Percentiles rank a stretch among this genome's conserved stretches.
These are phyloP conservation scores for Taurulus bubalis DNA, from an alignment of 2,113 vertebrate species.

Conservation along the genomic window DNA sequence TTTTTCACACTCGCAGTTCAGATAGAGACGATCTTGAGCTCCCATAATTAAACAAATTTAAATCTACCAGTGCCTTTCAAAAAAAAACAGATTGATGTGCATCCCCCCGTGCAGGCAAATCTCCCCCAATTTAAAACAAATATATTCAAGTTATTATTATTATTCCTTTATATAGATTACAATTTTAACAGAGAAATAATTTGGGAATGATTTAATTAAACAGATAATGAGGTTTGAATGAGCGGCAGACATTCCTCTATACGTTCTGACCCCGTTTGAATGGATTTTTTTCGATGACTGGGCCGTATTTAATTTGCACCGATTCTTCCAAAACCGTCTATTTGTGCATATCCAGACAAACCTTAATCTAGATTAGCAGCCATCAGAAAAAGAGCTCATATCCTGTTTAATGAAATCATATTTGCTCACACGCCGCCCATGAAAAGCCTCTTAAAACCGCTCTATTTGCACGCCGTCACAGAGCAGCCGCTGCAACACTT, in stretches of 20 bases:
- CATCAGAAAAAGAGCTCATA: constrained; percentile 74
- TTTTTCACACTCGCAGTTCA: constrained; percentile 61
- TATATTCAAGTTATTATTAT: constrained; percentile 81
- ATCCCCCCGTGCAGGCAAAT: constrained; percentile 77
- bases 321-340: constrained; percentile 62
- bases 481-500: no score
- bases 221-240: constrained; percentile 76
- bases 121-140: constrained; percentile 78
- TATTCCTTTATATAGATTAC: constrained; percentile 76
- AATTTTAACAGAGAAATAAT: constrained; percentile 77
- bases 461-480: constrained; percentile 69
- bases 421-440: constrained; percentile 62
- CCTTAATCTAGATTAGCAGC: constrained; percentile 78
- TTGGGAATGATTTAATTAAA: constrained; percentile 85
- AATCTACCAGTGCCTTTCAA: constrained; percentile 77
- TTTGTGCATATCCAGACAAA: constrained; percentile 72
- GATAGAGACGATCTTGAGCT: constrained; percentile 78
- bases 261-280: constrained; percentile 72
- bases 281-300: constrained; percentile 58
- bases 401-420: constrained; percentile 79
- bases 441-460: constrained; percentile 75
- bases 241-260: constrained; percentile 60
- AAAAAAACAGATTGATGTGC: constrained; percentile 67
- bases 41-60: constrained; percentile 82
- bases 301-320: constrained; percentile 70